These are phyloP conservation scores for Crocallis elinguaria DNA, from an alignment of 2,888 invertebrate genomes.

Conservation along the genomic window DNA sequence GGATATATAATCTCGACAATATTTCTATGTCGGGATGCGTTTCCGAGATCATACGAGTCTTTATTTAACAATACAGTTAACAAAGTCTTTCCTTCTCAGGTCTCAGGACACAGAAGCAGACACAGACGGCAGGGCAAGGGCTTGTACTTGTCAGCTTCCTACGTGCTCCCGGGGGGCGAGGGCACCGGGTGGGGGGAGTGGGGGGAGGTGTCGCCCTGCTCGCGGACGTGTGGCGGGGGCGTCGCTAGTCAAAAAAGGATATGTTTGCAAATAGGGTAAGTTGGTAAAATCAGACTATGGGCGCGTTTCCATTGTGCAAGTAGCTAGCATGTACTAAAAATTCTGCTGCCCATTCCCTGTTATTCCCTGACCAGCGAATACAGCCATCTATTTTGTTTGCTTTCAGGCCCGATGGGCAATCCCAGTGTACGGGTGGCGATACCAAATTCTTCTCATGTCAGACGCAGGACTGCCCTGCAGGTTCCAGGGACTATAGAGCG, in stretches of 20 bases:
- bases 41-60: no score
- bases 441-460: constrained; percentile 96
- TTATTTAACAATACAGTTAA: no score
- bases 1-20: no score
- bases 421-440: constrained; percentile 90
- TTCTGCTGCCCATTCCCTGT: neutral
- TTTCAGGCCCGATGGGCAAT: constrained; percentile 86
- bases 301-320: no score
- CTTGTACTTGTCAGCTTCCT: constrained; percentile 89
- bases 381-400: neutral
- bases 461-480: constrained; percentile 94
- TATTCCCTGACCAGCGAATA: no score
- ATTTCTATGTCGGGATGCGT: no score
- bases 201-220: constrained; percentile 93
- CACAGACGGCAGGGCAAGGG: constrained; percentile 92
- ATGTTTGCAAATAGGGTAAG: constrained; percentile 87
- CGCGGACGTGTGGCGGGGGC: constrained; percentile 96
- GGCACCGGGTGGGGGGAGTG: constrained; percentile 92
- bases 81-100: constrained; percentile 52
- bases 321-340: neutral
- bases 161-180: constrained; percentile 88
- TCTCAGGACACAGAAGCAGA: constrained; percentile 87
- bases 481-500: constrained; percentile 91
- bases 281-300: neutral
- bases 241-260: constrained; percentile 93